A percentile compares a stretch with the other conserved stretches of the same genome.
phyloP scores from a whole-genome alignment of 2,888 invertebrate genomes.

The Crossocerus cetratus region DNA sequence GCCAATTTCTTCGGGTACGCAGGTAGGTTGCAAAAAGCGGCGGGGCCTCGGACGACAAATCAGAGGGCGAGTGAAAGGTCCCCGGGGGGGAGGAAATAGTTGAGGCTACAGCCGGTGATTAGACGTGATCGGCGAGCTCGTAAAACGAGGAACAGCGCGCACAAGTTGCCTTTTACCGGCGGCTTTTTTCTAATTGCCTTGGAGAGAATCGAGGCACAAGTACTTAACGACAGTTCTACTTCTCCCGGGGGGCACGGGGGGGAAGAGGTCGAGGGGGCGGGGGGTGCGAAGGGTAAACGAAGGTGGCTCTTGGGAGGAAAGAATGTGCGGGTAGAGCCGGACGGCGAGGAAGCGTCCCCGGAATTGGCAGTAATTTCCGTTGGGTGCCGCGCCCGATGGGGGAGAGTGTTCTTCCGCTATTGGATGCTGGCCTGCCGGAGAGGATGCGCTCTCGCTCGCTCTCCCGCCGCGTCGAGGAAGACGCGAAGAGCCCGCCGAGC shows the following conservation, averaged over 20 bases:
- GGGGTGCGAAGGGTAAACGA: slow-evolving; percentile 11
- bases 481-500: not conserved
- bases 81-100: no score
- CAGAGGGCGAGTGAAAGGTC: no score
- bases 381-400: not conserved
- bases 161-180: no score
- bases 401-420: slow-evolving; percentile 7
- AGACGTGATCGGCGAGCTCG: no score
- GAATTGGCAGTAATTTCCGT: slow-evolving; percentile 47
- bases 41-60: no score
- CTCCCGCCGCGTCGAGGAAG: not conserved
- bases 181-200: slow-evolving; percentile 4
- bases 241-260: not conserved
- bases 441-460: not conserved
- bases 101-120: no score
- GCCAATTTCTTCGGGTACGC: no score
- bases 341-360: slow-evolving; percentile 13
- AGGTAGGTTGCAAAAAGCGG: no score
- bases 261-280: not conserved
- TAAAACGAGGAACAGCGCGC: no score
- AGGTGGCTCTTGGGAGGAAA: slow-evolving; percentile 17
- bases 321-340: slow-evolving; percentile 25
- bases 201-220: not conserved
- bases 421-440: slow-evolving; percentile 11
- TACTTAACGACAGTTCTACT: not conserved